Evolutionary conservation across 2,888 invertebrate genomes (phyloP).

Genomic region (Phortica magna): DNA sequence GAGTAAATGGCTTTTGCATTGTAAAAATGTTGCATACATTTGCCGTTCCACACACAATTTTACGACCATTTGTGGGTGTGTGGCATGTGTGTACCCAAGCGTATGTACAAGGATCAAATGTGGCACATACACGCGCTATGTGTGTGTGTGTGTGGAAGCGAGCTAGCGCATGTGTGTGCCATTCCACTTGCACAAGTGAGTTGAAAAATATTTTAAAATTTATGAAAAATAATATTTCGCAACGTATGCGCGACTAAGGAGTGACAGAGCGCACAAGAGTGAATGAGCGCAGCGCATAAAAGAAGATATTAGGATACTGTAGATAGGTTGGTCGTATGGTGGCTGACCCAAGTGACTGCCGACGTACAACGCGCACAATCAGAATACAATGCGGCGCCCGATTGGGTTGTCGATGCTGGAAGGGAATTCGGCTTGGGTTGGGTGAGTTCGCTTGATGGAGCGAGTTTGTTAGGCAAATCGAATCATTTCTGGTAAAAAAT

Average conservation of each 20-base stretch:
- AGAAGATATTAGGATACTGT: background rate
- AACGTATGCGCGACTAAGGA: slow-evolving; percentile 51
- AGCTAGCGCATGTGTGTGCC: slow-evolving; percentile 35
- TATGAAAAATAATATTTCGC: slow-evolving; percentile 76
- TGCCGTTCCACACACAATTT: slow-evolving; percentile 57
- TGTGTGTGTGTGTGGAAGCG: slow-evolving; percentile 34
- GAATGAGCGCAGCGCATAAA: background rate
- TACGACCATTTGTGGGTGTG: slow-evolving; percentile 36
- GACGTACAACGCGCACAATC: slow-evolving; percentile 51
- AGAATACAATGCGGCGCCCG: slow-evolving; percentile 46
- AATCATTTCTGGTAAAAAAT: background rate
- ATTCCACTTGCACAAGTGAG: slow-evolving; percentile 35
- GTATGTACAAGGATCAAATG: slow-evolving; percentile 46
- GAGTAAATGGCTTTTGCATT: slow-evolving; percentile 73
- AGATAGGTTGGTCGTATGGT: background rate
- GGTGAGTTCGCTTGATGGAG: slow-evolving; percentile 1
- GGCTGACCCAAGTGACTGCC: background rate
- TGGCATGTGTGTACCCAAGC: background rate
- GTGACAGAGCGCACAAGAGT: slow-evolving; percentile 11
- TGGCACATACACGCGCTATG: too few relatives aligned
- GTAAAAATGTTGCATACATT: slow-evolving; percentile 73
- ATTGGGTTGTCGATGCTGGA: slow-evolving; percentile 16
- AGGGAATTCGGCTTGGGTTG: background rate
- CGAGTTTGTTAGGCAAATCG: background rate
- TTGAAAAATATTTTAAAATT: slow-evolving; percentile 73